A percentile compares a stretch with the other conserved stretches of the same genome.
Conservation (phyloP, 2,888 invertebrate species). For the Drosophila paucipuncta region DNA sequence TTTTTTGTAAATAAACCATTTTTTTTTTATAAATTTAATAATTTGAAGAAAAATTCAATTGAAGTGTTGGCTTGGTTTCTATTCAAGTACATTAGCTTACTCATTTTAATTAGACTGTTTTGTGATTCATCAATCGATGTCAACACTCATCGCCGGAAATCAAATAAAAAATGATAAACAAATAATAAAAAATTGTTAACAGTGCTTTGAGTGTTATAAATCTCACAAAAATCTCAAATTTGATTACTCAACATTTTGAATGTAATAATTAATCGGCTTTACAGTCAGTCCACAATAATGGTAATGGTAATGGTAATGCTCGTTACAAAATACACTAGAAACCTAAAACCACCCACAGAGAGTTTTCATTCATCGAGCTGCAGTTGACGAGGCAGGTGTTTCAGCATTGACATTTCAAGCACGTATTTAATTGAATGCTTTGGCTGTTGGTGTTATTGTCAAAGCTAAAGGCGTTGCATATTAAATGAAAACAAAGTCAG, state of each 20-base stretch:
- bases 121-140: constrained; percentile 39
- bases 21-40: not conserved
- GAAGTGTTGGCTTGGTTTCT: not conserved
- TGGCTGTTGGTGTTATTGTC: constrained; percentile 42
- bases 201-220: constrained; percentile 17
- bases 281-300: constrained; percentile 31
- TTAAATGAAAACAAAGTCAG: constrained; percentile 37
- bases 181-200: constrained; percentile 32
- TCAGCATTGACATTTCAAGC: constrained; percentile 36
- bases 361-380: constrained; percentile 44
- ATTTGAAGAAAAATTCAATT: not conserved
- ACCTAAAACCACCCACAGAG: constrained; percentile 50
- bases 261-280: constrained; percentile 41
- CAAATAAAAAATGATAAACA: constrained; percentile 14
- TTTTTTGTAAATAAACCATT: not conserved
- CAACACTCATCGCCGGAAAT: constrained; percentile 19
- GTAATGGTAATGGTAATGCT: not conserved
- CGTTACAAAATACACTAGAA: constrained; percentile 32
- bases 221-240: constrained; percentile 22
- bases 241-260: constrained; percentile 45
- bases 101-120: constrained; percentile 7
- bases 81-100: constrained; percentile 20
- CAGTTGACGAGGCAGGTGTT: constrained; percentile 52
- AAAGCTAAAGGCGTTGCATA: constrained; percentile 32
- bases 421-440: constrained; percentile 56